A percentile compares a stretch with the other conserved stretches of the same genome.
Conservation (phyloP, 1,140 invertebrate genomes). For the Eurosta solidaginis region DNA sequence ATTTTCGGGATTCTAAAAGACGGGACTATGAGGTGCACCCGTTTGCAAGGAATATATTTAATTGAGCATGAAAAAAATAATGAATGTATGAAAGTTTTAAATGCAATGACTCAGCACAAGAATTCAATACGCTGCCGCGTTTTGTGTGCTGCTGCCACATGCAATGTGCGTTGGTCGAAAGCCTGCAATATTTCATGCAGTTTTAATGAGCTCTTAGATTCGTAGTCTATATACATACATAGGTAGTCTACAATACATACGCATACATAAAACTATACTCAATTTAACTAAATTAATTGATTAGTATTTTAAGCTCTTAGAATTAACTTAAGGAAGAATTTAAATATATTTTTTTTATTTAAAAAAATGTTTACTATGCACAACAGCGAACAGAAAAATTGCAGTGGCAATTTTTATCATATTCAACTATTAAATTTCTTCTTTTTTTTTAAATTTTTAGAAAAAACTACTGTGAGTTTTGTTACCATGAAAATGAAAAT, state of each 20-base stretch:
- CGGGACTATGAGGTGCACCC: too few relatives aligned
- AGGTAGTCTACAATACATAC: neutral
- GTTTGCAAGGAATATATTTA: too few relatives aligned
- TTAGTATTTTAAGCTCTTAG: constrained; percentile 22
- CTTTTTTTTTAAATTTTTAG: too few relatives aligned
- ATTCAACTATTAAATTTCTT: too few relatives aligned
- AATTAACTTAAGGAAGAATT: neutral
- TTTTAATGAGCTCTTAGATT: constrained; percentile 16
- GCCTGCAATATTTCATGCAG: neutral
- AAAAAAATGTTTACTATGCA: neutral
- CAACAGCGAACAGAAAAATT: too few relatives aligned
- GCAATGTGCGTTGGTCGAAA: neutral
- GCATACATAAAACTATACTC: neutral
- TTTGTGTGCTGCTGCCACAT: neutral
- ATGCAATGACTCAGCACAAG: neutral
- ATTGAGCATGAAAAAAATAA: neutral
- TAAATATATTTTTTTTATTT: neutral
- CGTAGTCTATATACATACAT: constrained; percentile 16
- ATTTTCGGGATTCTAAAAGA: too few relatives aligned
- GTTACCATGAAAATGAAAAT: too few relatives aligned
- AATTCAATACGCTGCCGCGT: neutral
- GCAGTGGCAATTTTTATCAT: too few relatives aligned
- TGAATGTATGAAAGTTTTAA: neutral
- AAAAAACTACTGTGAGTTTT: too few relatives aligned
- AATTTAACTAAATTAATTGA: constrained; percentile 25